A percentile compares a stretch with the other conserved stretches of the same genome.
Evolutionary conservation across 2,797 vertebrate genomes (phyloP).

Genomic region (Sebastes vulpes): DNA sequence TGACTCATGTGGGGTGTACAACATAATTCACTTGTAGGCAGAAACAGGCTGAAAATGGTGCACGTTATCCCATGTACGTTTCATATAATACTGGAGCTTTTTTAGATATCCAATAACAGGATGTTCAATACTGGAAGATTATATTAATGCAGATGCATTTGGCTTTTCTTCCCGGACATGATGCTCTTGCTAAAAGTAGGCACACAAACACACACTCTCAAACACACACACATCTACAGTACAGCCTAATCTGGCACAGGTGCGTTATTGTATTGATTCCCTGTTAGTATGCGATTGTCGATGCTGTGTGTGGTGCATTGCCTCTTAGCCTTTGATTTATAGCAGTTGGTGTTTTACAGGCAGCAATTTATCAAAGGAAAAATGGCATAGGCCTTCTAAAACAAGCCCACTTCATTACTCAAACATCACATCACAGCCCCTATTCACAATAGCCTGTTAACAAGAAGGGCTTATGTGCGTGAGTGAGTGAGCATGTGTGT

Average conservation of each 20-base stretch:
- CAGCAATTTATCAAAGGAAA: slow-evolving; percentile 53
- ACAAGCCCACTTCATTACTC: slow-evolving; percentile 61
- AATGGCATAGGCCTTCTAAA: slow-evolving; percentile 34
- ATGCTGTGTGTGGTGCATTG: not conserved
- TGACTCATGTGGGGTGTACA: not conserved
- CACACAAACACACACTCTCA: not conserved
- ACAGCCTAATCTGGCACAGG: slow-evolving; percentile 20
- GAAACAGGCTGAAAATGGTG: not conserved
- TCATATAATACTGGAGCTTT: not conserved
- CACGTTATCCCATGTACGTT: not conserved
- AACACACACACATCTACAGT: not conserved
- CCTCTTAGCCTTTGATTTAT: slow-evolving; percentile 65
- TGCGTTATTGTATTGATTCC: slow-evolving; percentile 36
- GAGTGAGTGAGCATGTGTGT: slow-evolving; percentile 1
- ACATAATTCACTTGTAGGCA: not conserved
- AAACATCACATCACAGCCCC: slow-evolving; percentile 30
- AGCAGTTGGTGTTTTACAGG: slow-evolving; percentile 36
- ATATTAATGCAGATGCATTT: slow-evolving; percentile 4
- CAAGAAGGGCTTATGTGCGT: slow-evolving; percentile 23
- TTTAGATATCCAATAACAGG: slow-evolving; percentile 28
- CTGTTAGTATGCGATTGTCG: slow-evolving; percentile 21
- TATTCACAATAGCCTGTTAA: slow-evolving; percentile 35
- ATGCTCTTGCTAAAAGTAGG: slow-evolving; percentile 3
- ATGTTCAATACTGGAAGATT: slow-evolving; percentile 7
- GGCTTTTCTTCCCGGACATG: slow-evolving; percentile 15